Conservation (phyloP, 2,888 invertebrate species). For the Ennomos fuscantarius region DNA sequence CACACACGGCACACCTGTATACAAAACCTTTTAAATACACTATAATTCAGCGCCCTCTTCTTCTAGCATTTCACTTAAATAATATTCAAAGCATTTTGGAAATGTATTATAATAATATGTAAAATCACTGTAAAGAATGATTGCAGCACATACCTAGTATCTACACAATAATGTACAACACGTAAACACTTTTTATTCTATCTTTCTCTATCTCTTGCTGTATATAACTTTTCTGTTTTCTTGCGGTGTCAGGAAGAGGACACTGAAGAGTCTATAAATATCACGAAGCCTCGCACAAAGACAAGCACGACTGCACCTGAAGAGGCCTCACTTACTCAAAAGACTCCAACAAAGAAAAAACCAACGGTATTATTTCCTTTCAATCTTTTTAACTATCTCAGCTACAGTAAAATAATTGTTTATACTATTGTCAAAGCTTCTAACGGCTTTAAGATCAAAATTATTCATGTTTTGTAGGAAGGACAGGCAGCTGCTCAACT, state of each 20-base stretch:
- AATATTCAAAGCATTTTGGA: constrained; percentile 22
- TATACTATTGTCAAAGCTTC: background rate
- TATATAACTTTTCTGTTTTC: constrained; percentile 51
- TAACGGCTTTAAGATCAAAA: too few species aligned
- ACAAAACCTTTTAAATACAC: constrained; percentile 9
- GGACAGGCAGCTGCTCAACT: constrained; percentile 77
- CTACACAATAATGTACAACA: constrained; percentile 3
- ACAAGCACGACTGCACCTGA: constrained; percentile 81
- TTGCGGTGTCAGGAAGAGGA: constrained; percentile 75
- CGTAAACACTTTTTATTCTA: constrained; percentile 24
- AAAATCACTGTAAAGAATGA: constrained; percentile 17
- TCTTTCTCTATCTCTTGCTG: constrained; percentile 40
- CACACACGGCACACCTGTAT: constrained; percentile 2
- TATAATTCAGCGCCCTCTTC: background rate
- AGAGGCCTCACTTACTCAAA: constrained; percentile 81
- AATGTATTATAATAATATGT: constrained; percentile 6
- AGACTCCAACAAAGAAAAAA: constrained; percentile 81
- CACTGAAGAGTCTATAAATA: constrained; percentile 79
- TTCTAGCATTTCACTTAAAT: background rate
- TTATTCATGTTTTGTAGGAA: constrained; percentile 53
- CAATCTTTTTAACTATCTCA: constrained; percentile 69
- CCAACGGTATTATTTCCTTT: constrained; percentile 69
- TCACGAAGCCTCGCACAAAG: constrained; percentile 78
- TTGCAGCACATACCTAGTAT: constrained; percentile 10
- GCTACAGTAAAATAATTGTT: constrained; percentile 23